Evolutionary conservation across 2,888 invertebrate genomes (phyloP).

Genomic region (Acronicta psi): DNA sequence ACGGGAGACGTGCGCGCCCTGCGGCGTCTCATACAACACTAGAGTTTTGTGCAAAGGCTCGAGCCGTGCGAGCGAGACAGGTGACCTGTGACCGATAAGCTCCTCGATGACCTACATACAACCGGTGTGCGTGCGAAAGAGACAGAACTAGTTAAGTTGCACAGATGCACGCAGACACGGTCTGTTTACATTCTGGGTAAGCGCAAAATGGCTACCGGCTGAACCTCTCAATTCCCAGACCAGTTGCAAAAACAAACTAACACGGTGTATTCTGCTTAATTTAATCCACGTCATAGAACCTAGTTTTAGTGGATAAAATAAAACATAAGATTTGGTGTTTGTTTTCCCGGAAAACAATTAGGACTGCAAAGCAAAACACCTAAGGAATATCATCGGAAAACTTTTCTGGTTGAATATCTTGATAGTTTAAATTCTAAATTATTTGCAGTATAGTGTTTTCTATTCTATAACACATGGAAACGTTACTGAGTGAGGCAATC

Average conservation of each 20-base stretch:
- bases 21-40: slow-evolving; percentile 66
- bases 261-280: slow-evolving; percentile 26
- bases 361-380: not conserved
- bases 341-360: slow-evolving; percentile 9
- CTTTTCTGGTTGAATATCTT: slow-evolving; percentile 20
- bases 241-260: slow-evolving; percentile 52
- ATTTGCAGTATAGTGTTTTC: too few species aligned
- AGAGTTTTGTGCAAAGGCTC: slow-evolving; percentile 35
- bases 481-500: too few species aligned
- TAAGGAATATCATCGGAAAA: slow-evolving; percentile 15
- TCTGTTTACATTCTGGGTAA: slow-evolving; percentile 67
- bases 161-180: slow-evolving; percentile 63
- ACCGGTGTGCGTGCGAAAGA: slow-evolving; percentile 35
- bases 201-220: slow-evolving; percentile 56
- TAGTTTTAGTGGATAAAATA: not conserved
- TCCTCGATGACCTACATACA: slow-evolving; percentile 56
- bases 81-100: slow-evolving; percentile 60
- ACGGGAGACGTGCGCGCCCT: slow-evolving; percentile 66
- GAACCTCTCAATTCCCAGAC: slow-evolving; percentile 54
- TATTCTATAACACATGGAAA: too few species aligned
- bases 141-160: slow-evolving; percentile 42
- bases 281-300: slow-evolving; percentile 14
- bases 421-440: not conserved
- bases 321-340: slow-evolving; percentile 3
- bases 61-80: slow-evolving; percentile 59